These are phyloP conservation scores for Nannospalax galili DNA, from an alignment of 2,113 vertebrate species.

Conservation along the genomic window DNA sequence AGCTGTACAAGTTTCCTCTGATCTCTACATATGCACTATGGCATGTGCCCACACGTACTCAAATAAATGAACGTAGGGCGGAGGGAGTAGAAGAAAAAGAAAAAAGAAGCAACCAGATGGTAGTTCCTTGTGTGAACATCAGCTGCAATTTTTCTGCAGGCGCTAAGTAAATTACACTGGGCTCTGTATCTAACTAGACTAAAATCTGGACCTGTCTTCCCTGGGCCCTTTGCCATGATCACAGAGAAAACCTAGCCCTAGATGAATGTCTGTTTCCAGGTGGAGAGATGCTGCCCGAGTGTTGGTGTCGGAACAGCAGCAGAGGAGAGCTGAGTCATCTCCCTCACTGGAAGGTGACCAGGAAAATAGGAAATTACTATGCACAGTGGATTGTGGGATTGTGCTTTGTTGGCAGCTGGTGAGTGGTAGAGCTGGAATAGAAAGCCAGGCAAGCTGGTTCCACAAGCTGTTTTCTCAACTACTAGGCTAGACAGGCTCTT, in stretches of 20 bases:
- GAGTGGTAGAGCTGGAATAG: slow-evolving; percentile 22
- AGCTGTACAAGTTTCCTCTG: too few relatives aligned
- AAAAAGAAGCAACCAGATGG: slow-evolving; percentile 12
- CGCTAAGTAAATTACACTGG: slow-evolving; percentile 3
- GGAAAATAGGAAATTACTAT: slow-evolving; percentile 45
- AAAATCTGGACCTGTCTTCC: background rate
- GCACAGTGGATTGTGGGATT: slow-evolving; percentile 24
- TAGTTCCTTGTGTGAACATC: background rate
- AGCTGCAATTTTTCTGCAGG: slow-evolving; percentile 23
- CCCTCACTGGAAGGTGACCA: background rate
- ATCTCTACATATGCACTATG: background rate
- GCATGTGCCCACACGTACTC: background rate
- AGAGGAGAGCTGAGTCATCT: background rate
- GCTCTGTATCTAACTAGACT: slow-evolving; percentile 30
- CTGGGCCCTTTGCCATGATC: background rate
- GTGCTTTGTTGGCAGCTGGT: slow-evolving; percentile 31
- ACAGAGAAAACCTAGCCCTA: slow-evolving; percentile 35
- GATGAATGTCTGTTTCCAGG: slow-evolving; percentile 27
- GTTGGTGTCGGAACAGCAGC: slow-evolving; percentile 25
- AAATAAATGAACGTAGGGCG: background rate
- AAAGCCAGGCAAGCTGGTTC: slow-evolving; percentile 23
- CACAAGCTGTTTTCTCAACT: background rate
- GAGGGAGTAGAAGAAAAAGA: too few relatives aligned
- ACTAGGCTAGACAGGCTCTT: background rate
- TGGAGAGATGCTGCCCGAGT: background rate